Base-by-base conservation (phyloP, 1,140 invertebrate genomes). In the Lamellibrachia luymesi region DNA sequence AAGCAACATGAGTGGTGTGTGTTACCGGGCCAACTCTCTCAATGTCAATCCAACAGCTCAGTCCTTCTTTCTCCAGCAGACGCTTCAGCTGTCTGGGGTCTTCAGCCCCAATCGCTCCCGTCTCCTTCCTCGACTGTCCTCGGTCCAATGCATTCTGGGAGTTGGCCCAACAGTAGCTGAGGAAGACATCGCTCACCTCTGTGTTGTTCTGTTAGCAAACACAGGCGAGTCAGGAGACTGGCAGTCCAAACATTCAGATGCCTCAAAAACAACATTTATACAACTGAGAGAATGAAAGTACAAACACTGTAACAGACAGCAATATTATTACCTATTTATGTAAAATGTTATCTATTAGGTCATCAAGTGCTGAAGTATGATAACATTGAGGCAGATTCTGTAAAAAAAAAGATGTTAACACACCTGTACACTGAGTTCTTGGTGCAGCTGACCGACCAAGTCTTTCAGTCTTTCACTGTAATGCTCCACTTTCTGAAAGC, bases 31-130 rank as follows among this genome's bases (percentile, higher is more conserved):
- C 94, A 22, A 92, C 90, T n/a, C 50, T 52, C 92, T 94, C 93
- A 25, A 93, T 92, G 91, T 94, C 94, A 17, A 94, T 91, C 94
- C 94, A 94, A 90, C 92, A 93, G 64, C 49, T 92, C 8, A 94
- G 91, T n/a, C 92, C 93, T 56, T 94, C 56, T 89, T 94, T 38
- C 52, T 94, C 93, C 2, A 94, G 51, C 27, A 93, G 93, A 90
- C 90, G 51, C 51, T 92, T 93, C n/a, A 94, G 49, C 22, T 80
- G 90, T 91, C 94, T 90, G 25, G 94, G 94, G 91, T 94, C 94
- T 38, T 93, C 91, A 93, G 64, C 91, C 17, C 94, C 94, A 92
- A 94, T 56, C 2, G 92, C 50, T n/a, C 93, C 91, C 49, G 94
- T 91, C 90, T 94, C 94, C 17, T 93, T 90, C 49, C 93, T 93